A percentile compares a stretch with the other conserved stretches of the same genome.
Evolutionary conservation across 1,140 invertebrate species (phyloP).

Genomic region (Drosophila punjabiensis): DNA sequence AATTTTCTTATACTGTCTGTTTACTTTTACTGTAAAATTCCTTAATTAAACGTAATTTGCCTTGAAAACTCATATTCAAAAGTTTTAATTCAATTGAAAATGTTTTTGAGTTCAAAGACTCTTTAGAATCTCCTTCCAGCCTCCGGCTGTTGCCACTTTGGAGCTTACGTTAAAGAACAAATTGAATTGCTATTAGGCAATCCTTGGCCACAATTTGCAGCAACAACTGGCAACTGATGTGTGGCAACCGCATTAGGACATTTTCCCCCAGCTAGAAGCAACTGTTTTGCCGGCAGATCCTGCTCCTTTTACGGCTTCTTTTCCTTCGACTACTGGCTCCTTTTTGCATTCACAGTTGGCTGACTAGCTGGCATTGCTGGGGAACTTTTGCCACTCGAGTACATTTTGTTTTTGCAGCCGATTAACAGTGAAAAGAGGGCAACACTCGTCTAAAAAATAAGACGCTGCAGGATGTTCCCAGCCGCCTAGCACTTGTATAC

Average conservation of each 20-base stretch:
- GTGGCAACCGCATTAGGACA: conserved; percentile 50
- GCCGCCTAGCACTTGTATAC: background rate
- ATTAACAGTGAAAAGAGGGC: conserved; percentile 62
- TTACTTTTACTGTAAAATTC: no score
- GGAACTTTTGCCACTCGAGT: conserved; percentile 73
- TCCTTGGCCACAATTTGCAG: conserved; percentile 29
- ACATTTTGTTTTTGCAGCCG: conserved; percentile 76
- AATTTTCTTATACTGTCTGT: background rate
- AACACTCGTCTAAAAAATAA: conserved; percentile 51
- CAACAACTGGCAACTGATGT: conserved; percentile 34
- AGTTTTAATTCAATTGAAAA: conserved; percentile 2
- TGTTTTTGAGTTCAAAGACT: background rate
- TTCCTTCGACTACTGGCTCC: conserved; percentile 14
- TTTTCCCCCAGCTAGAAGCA: conserved; percentile 29
- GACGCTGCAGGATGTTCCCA: conserved; percentile 31
- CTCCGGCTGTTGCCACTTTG: conserved; percentile 34
- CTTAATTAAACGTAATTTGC: background rate
- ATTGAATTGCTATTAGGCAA: conserved; percentile 60
- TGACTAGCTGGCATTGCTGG: conserved; percentile 32
- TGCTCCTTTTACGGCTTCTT: conserved; percentile 9
- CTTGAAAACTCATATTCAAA: background rate
- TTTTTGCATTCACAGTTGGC: conserved; percentile 66
- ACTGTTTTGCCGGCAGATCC: conserved; percentile 31
- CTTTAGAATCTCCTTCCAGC: background rate
- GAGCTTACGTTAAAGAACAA: conserved; percentile 46